Percentiles rank a stretch among this genome's conserved stretches.
phyloP scores from a whole-genome alignment of 2,888 invertebrate genomes.

The Chloroclystis v-ata region DNA sequence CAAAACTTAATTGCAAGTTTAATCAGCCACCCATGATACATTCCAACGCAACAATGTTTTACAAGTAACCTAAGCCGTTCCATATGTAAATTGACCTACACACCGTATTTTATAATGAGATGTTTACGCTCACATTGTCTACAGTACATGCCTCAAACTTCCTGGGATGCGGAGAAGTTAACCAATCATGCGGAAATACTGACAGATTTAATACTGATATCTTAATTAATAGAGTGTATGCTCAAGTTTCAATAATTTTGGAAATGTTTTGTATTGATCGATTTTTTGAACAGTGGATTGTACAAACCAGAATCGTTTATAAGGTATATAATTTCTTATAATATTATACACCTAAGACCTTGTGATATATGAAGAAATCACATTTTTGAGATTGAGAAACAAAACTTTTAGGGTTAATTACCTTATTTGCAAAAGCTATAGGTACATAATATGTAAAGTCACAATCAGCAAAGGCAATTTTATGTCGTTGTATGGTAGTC shows the following conservation, averaged over 20 bases:
- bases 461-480: no score
- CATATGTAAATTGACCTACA: conserved; percentile 20
- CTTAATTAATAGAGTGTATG: conserved; percentile 18
- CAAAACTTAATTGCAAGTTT: conserved; percentile 2
- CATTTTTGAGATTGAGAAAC: no score
- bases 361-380: no score
- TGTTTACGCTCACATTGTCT: conserved; percentile 34
- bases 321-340: no score
- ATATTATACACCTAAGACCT: no score
- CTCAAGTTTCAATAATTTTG: no score
- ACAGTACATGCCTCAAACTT: conserved; percentile 27
- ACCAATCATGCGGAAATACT: conserved; percentile 32
- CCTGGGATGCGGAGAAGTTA: conserved; percentile 37
- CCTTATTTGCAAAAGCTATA: no score
- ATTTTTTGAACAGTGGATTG: no score
- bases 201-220: conserved; percentile 35
- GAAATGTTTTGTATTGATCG: no score
- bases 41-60: conserved; percentile 8
- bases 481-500: background rate
- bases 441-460: no score
- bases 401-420: no score
- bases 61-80: conserved; percentile 4
- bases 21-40: conserved; percentile 9
- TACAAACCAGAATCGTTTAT: no score
- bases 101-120: conserved; percentile 30